These are phyloP conservation scores for Dusona sp. DNA, from an alignment of 2,888 invertebrate genomes.

Conservation along the genomic window DNA sequence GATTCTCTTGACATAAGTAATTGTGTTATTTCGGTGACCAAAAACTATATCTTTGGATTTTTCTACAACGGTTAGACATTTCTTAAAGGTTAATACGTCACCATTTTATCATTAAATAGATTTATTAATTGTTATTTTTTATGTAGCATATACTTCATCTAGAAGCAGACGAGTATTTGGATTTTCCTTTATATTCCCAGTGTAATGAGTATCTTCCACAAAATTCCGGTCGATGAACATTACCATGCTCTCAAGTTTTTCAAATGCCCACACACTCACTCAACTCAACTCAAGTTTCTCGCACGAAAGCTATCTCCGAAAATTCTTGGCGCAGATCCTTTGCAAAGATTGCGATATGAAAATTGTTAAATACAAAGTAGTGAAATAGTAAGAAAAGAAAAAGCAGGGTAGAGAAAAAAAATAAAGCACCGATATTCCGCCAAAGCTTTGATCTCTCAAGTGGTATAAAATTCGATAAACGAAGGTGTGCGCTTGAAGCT, in stretches of 20 bases:
- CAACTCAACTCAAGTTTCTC: not conserved
- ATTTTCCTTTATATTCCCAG: not conserved
- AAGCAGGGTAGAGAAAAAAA: constrained; percentile 14
- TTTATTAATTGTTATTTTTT: not conserved
- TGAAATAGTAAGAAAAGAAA: constrained; percentile 4
- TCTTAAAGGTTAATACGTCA: not conserved
- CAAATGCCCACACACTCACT: not conserved
- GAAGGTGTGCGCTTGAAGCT: constrained; percentile 53
- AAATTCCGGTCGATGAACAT: constrained; percentile 12
- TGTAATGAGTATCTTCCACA: constrained; percentile 8
- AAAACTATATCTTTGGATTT: too few relatives aligned
- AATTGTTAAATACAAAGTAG: constrained; percentile 49
- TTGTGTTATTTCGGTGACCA: too few relatives aligned
- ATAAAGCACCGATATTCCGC: constrained; percentile 50
- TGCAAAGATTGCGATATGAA: constrained; percentile 32
- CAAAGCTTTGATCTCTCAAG: constrained; percentile 65
- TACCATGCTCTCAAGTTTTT: constrained; percentile 2
- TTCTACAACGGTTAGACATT: not conserved
- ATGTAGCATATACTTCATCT: not conserved
- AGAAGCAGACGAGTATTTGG: not conserved
- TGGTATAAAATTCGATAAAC: constrained; percentile 64
- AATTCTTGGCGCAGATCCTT: constrained; percentile 16
- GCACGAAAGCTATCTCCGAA: constrained; percentile 13
- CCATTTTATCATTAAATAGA: not conserved
- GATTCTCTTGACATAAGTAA: too few relatives aligned